A percentile compares a stretch with the other conserved stretches of the same genome.
phyloP scores from a whole-genome alignment of 2,797 vertebrate genomes.

The Sibirionetta formosa region DNA sequence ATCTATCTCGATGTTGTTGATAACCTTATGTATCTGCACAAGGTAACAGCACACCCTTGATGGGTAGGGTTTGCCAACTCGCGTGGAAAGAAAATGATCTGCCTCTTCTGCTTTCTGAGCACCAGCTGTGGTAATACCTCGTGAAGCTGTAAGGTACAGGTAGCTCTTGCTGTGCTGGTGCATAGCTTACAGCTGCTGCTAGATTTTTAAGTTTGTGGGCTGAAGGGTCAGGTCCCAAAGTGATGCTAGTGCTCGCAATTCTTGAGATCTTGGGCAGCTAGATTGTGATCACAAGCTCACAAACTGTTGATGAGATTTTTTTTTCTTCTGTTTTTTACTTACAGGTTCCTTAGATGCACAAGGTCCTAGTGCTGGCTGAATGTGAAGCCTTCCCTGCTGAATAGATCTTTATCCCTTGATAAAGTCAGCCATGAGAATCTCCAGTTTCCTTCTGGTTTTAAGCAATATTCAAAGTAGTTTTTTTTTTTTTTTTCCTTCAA shows the following conservation, averaged over 20 bases:
- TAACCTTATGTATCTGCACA: neutral
- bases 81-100: neutral
- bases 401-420: neutral
- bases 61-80: fast-evolving
- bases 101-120: neutral
- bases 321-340: neutral
- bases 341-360: neutral
- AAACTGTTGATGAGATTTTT: neutral
- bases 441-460: neutral
- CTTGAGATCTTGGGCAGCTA: neutral
- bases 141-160: neutral
- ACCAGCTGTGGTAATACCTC: neutral
- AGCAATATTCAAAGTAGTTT: neutral
- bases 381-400: neutral
- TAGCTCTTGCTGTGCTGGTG: fast-evolving
- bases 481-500: neutral
- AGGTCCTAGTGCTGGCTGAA: fast-evolving
- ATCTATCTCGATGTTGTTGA: neutral
- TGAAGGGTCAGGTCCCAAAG: neutral
- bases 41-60: neutral
- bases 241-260: fast-evolving
- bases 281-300: neutral
- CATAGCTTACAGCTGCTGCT: neutral
- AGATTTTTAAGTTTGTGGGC: neutral
- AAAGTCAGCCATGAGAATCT: neutral